Evolutionary conservation across 1,140 invertebrate genomes (phyloP).

Genomic region (Battus philenor): DNA sequence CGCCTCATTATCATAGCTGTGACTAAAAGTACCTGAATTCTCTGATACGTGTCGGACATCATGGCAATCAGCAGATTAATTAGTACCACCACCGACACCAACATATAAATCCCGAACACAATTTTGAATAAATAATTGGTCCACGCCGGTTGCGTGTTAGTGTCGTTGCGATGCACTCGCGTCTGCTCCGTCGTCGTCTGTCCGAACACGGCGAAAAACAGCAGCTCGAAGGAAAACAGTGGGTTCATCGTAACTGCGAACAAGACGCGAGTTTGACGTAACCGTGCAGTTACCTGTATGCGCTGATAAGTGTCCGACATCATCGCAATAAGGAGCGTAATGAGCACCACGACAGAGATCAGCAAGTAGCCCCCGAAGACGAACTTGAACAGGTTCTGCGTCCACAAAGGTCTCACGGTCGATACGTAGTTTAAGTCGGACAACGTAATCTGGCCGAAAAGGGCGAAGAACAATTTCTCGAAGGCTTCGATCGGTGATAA

Average conservation of each 20-base stretch:
- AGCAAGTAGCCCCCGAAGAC: slow-evolving; percentile 98
- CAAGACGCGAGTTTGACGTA: slow-evolving; percentile 69
- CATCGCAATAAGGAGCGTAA: slow-evolving; percentile 99
- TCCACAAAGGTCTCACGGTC: slow-evolving; percentile 82
- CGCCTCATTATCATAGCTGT: slow-evolving; percentile 6
- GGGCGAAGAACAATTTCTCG: slow-evolving; percentile 97
- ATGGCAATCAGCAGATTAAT: slow-evolving; percentile 99
- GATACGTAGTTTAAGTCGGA: slow-evolving; percentile 86
- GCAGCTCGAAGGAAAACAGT: slow-evolving; percentile 94
- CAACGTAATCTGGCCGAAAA: slow-evolving; percentile 97
- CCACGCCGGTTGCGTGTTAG: slow-evolving; percentile 82
- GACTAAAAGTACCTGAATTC: slow-evolving; percentile 87
- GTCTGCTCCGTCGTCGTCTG: slow-evolving; percentile 92
- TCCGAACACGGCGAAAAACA: slow-evolving; percentile 99
- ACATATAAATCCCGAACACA: slow-evolving; percentile 95
- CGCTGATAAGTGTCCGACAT: slow-evolving; percentile 99
- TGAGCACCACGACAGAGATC: slow-evolving; percentile 97
- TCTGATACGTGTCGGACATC: slow-evolving; percentile 99
- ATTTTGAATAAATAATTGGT: slow-evolving; percentile 88
- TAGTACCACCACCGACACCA: slow-evolving; percentile 98
- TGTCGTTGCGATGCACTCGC: slow-evolving; percentile 78
- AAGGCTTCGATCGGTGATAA: slow-evolving; percentile 93
- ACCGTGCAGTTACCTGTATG: slow-evolving; percentile 86
- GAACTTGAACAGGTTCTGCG: slow-evolving; percentile 87
- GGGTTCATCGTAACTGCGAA: slow-evolving; percentile 92